These are phyloP conservation scores for Ovis canadensis DNA, from an alignment of 2,113 vertebrate species.

Conservation along the genomic window DNA sequence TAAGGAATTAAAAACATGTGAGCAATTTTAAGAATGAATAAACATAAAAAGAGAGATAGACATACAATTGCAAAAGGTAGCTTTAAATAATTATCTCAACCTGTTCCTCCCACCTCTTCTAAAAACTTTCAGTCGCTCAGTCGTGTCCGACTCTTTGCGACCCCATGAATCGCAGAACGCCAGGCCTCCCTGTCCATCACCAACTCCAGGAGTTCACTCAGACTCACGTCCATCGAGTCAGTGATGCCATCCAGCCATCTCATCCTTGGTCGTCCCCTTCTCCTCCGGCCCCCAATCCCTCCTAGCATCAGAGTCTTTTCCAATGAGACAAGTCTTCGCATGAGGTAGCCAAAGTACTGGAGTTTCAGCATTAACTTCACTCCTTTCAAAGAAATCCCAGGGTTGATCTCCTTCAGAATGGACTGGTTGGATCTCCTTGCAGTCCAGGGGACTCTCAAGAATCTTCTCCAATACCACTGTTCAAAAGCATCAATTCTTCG, in stretches of 20 bases:
- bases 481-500: too few relatives aligned
- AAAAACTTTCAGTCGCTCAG: background rate
- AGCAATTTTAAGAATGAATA: background rate
- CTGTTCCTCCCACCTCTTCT: background rate
- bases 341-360: too few relatives aligned
- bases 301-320: too few relatives aligned
- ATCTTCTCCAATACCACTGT: too few relatives aligned
- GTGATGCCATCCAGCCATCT: background rate
- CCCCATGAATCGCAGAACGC: fast-evolving
- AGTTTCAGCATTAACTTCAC: too few relatives aligned
- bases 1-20: background rate
- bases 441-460: too few relatives aligned
- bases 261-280: fast-evolving
- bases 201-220: background rate
- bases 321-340: too few relatives aligned
- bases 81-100: background rate
- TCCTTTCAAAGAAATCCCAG: too few relatives aligned
- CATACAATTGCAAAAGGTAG: background rate
- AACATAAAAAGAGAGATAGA: background rate
- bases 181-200: background rate
- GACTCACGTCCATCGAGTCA: fast-evolving
- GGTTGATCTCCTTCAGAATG: too few relatives aligned
- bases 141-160: fast-evolving
- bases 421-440: too few relatives aligned
- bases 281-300: too few relatives aligned